These are phyloP conservation scores for Catalaphyllia jardinei DNA, from an alignment of 64 coral and sea anemone genomes.

Conservation along the genomic window DNA sequence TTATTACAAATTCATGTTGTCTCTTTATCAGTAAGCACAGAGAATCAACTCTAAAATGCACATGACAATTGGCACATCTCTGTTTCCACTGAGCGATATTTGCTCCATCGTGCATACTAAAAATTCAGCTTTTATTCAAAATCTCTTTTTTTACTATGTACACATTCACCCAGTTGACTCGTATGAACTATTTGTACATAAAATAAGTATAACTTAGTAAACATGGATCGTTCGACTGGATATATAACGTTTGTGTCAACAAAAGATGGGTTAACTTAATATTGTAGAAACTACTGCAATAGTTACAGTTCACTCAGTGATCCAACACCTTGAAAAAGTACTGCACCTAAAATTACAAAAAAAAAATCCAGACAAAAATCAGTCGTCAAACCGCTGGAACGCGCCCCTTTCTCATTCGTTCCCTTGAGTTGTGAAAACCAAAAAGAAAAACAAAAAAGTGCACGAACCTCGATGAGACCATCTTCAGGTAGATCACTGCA, in stretches of 20 bases:
- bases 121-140: constrained; percentile 5
- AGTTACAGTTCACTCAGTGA: neutral
- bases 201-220: constrained; percentile 3
- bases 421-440: neutral
- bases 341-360: constrained; percentile 52
- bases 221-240: neutral
- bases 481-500: constrained; percentile 95
- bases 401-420: no score
- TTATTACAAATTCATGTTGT: neutral
- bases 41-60: neutral
- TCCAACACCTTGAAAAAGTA: constrained; percentile 88
- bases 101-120: neutral
- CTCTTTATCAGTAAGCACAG: neutral
- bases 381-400: neutral
- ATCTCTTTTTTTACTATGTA: neutral
- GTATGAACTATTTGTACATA: neutral
- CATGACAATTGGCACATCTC: neutral
- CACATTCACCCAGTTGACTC: neutral
- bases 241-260: neutral
- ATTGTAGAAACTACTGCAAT: neutral
- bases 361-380: neutral
- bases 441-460: neutral
- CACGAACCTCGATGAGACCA: constrained; percentile 78
- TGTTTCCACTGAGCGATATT: neutral
- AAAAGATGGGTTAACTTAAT: neutral